These are phyloP conservation scores for Thinocorus orbignyianus DNA, from an alignment of 2,113 vertebrate species.

Conservation along the genomic window DNA sequence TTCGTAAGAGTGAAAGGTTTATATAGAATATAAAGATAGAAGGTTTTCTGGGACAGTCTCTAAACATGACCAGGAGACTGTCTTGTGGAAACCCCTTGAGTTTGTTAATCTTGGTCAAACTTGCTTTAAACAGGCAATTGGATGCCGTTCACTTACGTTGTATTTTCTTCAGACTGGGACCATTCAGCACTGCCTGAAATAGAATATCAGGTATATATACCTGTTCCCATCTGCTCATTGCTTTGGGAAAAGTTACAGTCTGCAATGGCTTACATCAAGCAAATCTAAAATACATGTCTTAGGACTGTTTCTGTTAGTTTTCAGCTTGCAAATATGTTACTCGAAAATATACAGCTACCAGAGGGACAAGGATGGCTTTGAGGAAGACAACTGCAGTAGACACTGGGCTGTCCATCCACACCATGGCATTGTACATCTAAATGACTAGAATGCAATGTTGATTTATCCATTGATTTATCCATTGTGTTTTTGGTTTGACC, in stretches of 20 bases:
- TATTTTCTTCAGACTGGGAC: not conserved
- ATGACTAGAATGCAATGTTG: not conserved
- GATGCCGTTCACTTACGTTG: not conserved
- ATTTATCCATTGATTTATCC: not conserved
- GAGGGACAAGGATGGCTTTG: not conserved
- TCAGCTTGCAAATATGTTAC: not conserved
- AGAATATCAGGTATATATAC: not conserved
- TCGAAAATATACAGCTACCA: not conserved
- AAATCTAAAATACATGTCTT: not conserved
- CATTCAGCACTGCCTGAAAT: not conserved
- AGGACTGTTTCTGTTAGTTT: not conserved
- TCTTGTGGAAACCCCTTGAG: not conserved
- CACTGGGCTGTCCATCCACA: not conserved
- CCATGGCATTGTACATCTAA: not conserved
- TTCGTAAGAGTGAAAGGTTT: not conserved
- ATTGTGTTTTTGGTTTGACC: not conserved
- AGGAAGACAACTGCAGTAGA: not conserved
- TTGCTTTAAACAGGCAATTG: not conserved
- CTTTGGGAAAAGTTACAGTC: not conserved
- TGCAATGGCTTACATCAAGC: not conserved
- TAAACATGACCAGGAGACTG: not conserved
- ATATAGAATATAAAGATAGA: not conserved
- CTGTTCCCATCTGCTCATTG: not conserved
- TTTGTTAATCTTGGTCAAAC: not conserved
- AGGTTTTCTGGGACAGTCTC: not conserved